phyloP scores from a whole-genome alignment of 2,888 invertebrate genomes.

The Luffia ferchaultella region DNA sequence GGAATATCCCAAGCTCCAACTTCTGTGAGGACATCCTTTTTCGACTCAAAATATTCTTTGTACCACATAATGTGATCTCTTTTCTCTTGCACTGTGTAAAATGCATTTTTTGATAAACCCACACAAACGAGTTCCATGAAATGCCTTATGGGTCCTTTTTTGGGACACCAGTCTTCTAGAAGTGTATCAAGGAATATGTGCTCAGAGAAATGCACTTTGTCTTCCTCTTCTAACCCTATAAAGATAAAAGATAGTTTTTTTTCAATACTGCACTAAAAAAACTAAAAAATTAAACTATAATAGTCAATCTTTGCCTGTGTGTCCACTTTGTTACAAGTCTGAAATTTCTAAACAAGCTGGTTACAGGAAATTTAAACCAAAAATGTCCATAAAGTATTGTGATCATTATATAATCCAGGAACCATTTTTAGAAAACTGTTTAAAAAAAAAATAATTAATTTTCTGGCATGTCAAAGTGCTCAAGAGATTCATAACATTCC shows the following conservation, averaged over 20 bases:
- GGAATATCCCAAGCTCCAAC: conserved; percentile 59
- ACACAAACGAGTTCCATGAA: conserved; percentile 97
- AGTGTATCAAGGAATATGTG: conserved; percentile 93
- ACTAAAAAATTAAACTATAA: neutral
- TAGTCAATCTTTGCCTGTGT: neutral
- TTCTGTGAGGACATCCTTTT: conserved; percentile 74
- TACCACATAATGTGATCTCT: conserved; percentile 92
- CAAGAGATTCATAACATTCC: too few relatives aligned
- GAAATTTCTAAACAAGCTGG: too few relatives aligned
- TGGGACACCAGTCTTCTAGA: conserved; percentile 90
- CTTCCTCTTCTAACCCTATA: conserved; percentile 71
- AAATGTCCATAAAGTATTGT: too few relatives aligned
- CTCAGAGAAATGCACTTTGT: conserved; percentile 84
- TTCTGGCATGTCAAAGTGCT: too few relatives aligned
- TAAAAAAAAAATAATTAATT: too few relatives aligned
- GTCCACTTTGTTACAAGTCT: neutral
- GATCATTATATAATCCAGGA: too few relatives aligned
- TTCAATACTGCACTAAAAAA: neutral
- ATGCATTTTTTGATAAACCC: conserved; percentile 94
- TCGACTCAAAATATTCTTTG: conserved; percentile 85
- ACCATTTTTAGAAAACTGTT: too few relatives aligned
- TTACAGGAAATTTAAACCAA: too few relatives aligned
- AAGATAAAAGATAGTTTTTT: conserved; percentile 7
- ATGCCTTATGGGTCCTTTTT: conserved; percentile 88
- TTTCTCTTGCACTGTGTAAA: conserved; percentile 88